Conservation (phyloP, 2,888 invertebrate species). For the Sepioteuthis lessoniana region DNA sequence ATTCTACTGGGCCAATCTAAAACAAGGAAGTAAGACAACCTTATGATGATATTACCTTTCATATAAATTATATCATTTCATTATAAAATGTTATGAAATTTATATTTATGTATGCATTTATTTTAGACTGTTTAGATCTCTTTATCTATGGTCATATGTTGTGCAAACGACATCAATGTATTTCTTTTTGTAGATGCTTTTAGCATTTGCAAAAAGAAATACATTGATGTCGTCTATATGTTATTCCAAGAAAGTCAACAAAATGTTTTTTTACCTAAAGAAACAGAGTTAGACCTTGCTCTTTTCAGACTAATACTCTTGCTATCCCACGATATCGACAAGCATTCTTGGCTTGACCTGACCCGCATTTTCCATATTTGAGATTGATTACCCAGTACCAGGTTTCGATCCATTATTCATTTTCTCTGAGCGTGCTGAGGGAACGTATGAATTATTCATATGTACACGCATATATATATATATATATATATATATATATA, state of each 20-base stretch:
- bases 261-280: not conserved
- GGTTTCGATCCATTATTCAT: slow-evolving; percentile 33
- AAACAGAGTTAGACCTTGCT: not conserved
- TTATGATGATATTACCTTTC: too few relatives aligned
- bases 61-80: too few relatives aligned
- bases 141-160: not conserved
- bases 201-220: too few relatives aligned
- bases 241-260: not conserved
- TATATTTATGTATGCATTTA: too few relatives aligned
- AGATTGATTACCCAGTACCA: not conserved
- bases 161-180: not conserved
- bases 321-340: not conserved
- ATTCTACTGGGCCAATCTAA: too few relatives aligned
- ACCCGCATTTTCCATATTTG: not conserved
- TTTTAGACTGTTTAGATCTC: not conserved
- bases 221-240: not conserved
- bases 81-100: too few relatives aligned
- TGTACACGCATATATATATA: not conserved
- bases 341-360: not conserved
- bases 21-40: too few relatives aligned
- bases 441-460: not conserved
- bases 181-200: not conserved
- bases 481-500: not conserved
- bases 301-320: not conserved
- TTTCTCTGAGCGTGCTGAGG: not conserved